These are phyloP conservation scores for Drosophila macrospina DNA, from an alignment of 2,888 invertebrate genomes.

Conservation along the genomic window DNA sequence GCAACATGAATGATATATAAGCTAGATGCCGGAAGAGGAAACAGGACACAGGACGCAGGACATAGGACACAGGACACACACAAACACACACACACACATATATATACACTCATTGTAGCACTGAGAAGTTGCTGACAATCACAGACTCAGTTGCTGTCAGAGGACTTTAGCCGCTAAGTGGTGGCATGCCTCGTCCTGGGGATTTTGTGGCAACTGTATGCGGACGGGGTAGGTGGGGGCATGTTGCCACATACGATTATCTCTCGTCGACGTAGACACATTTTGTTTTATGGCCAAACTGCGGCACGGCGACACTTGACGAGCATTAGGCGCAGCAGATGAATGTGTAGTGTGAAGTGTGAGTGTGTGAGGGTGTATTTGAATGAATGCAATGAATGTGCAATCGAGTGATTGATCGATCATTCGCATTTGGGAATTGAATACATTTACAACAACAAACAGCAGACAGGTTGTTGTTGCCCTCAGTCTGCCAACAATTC, in stretches of 20 bases:
- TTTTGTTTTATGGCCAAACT: slow-evolving; percentile 60
- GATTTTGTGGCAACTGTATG: slow-evolving; percentile 21
- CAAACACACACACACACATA: background rate
- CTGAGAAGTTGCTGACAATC: slow-evolving; percentile 38
- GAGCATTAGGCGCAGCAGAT: slow-evolving; percentile 32
- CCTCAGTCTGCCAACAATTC: background rate
- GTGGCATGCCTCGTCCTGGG: slow-evolving; percentile 45
- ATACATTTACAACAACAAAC: slow-evolving; percentile 23
- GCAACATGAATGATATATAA: slow-evolving; percentile 74
- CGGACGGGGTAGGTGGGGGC: background rate
- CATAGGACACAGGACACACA: background rate
- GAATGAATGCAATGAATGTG: slow-evolving; percentile 27
- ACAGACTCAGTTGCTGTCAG: slow-evolving; percentile 52
- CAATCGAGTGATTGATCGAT: slow-evolving; percentile 70
- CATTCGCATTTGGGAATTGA: slow-evolving; percentile 33
- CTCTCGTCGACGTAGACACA: slow-evolving; percentile 20
- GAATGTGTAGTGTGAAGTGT: slow-evolving; percentile 6
- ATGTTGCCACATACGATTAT: slow-evolving; percentile 44
- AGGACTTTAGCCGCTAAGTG: slow-evolving; percentile 64
- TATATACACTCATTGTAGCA: too few species aligned
- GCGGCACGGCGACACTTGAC: slow-evolving; percentile 42
- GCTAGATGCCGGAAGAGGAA: slow-evolving; percentile 21
- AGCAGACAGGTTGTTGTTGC: slow-evolving; percentile 3
- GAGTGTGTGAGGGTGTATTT: background rate
- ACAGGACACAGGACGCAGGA: background rate